A percentile compares a stretch with the other conserved stretches of the same genome.
Evolutionary conservation across 1,140 invertebrate species (phyloP).

Genomic region (Carposina sasakii): DNA sequence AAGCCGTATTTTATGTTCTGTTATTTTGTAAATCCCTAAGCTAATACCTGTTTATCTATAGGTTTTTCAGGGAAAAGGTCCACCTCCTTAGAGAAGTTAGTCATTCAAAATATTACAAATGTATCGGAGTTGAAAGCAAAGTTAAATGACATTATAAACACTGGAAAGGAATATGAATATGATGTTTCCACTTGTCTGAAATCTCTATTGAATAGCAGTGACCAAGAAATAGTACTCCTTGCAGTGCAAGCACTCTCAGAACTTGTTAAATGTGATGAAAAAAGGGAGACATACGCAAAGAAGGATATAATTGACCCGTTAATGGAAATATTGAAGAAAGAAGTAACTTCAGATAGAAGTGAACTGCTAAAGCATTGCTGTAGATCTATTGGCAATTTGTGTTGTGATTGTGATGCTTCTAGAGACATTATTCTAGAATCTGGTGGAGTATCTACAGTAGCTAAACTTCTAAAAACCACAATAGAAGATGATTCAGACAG

Average conservation of each 20-base stretch:
- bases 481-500: constrained; percentile 26
- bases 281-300: constrained; percentile 78
- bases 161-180: constrained; percentile 51
- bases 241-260: constrained; percentile 80
- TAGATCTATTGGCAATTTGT: constrained; percentile 89
- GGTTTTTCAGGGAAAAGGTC: constrained; percentile 45
- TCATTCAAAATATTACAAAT: constrained; percentile 51
- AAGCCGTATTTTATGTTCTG: no score
- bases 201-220: constrained; percentile 42
- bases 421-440: constrained; percentile 76
- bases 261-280: constrained; percentile 79
- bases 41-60: no score
- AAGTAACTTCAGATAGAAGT: constrained; percentile 57
- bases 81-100: constrained; percentile 47
- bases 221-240: constrained; percentile 47
- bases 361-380: constrained; percentile 80
- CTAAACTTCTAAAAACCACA: constrained; percentile 56
- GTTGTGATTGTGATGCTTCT: constrained; percentile 86
- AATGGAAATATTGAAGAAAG: constrained; percentile 67
- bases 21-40: no score
- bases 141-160: constrained; percentile 51
- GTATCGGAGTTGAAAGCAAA: constrained; percentile 50
- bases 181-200: constrained; percentile 58
- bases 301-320: constrained; percentile 74
- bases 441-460: constrained; percentile 74